Conservation (phyloP, 1,140 invertebrate species). For the Euura lappo region DNA sequence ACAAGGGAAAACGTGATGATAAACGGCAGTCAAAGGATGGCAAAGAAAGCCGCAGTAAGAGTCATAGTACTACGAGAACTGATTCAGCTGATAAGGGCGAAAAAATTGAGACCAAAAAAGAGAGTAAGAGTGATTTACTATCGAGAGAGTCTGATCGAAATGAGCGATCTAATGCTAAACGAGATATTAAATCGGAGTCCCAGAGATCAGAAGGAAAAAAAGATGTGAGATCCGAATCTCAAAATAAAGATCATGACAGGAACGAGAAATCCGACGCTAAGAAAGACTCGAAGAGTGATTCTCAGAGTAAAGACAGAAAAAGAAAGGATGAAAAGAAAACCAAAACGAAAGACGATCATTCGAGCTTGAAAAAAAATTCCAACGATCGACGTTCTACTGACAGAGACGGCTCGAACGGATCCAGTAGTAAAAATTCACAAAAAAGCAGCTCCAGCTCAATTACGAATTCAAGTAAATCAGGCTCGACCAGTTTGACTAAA, state of each 20-base stretch:
- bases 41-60: slow-evolving; percentile 42
- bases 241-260: slow-evolving; percentile 34
- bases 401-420: slow-evolving; percentile 57
- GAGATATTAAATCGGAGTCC: slow-evolving; percentile 21
- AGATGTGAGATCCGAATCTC: slow-evolving; percentile 15
- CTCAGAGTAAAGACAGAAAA: slow-evolving; percentile 44
- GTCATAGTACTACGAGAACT: slow-evolving; percentile 22
- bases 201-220: slow-evolving; percentile 28
- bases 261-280: slow-evolving; percentile 41
- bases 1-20: slow-evolving; percentile 46
- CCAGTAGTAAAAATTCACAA: slow-evolving; percentile 50
- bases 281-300: slow-evolving; percentile 36
- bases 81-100: slow-evolving; percentile 30
- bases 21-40: slow-evolving; percentile 45
- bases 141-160: neutral
- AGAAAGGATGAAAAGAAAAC: slow-evolving; percentile 50
- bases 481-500: slow-evolving; percentile 43
- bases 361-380: slow-evolving; percentile 51
- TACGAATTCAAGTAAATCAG: slow-evolving; percentile 36
- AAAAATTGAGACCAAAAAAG: slow-evolving; percentile 27
- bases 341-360: slow-evolving; percentile 56
- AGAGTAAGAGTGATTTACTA: slow-evolving; percentile 26
- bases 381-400: slow-evolving; percentile 57
- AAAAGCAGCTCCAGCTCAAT: slow-evolving; percentile 40
- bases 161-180: neutral